A percentile compares a stretch with the other conserved stretches of the same genome.
These are phyloP conservation scores for Erpetoichthys calabaricus DNA, from an alignment of 2,797 vertebrate genomes.

Conservation along the genomic window DNA sequence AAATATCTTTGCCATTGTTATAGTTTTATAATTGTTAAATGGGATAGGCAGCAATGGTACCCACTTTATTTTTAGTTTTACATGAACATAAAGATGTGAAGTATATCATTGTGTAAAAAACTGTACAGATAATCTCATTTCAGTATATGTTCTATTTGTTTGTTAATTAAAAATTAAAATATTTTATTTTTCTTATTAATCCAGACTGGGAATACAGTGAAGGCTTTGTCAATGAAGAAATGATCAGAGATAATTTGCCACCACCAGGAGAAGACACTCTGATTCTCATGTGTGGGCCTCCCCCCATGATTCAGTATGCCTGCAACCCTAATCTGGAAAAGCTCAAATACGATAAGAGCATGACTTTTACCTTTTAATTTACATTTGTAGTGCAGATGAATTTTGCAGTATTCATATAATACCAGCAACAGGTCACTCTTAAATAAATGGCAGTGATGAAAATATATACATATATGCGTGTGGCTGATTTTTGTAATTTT, in stretches of 20 bases:
- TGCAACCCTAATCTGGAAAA: slow-evolving; percentile 88
- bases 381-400: not conserved
- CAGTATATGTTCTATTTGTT: too few species aligned
- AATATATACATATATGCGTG: too few species aligned
- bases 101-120: too few species aligned
- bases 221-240: slow-evolving; percentile 81
- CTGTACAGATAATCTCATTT: too few species aligned
- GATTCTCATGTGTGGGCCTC: slow-evolving; percentile 87
- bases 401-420: not conserved
- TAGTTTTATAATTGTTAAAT: too few species aligned
- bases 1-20: too few species aligned
- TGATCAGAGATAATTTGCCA: slow-evolving; percentile 72
- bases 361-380: slow-evolving; percentile 60
- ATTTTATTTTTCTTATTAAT: not conserved
- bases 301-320: slow-evolving; percentile 93
- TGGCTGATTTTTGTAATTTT: not conserved
- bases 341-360: slow-evolving; percentile 55
- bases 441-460: not conserved
- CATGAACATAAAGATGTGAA: too few species aligned
- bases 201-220: slow-evolving; percentile 84
- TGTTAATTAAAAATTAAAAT: too few species aligned
- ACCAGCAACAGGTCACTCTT: not conserved
- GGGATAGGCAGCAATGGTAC: too few species aligned
- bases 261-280: slow-evolving; percentile 59
- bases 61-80: too few species aligned